A percentile compares a stretch with the other conserved stretches of the same genome.
Conservation (phyloP, 2,797 vertebrate species). For the Pelochelys cantorii region DNA sequence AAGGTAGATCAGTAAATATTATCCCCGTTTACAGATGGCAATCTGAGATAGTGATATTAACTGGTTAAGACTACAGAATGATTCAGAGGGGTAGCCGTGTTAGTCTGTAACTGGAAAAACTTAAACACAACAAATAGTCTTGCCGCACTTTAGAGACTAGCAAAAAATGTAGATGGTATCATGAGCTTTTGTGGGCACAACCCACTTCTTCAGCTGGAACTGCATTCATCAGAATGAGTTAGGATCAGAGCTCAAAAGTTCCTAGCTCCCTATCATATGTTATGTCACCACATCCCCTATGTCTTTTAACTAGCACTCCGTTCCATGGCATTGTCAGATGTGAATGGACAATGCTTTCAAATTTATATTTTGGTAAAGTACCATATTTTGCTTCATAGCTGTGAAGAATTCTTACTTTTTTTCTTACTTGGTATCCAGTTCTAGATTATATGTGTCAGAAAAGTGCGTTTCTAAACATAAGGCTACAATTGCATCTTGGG, state of each 20-base stretch:
- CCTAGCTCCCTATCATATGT: neutral
- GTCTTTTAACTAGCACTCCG: neutral
- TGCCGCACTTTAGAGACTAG: too few species aligned
- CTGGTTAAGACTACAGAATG: neutral
- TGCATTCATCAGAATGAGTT: too few species aligned
- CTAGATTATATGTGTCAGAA: neutral
- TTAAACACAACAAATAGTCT: too few species aligned
- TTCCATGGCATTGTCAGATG: too few species aligned
- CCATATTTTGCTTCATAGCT: neutral
- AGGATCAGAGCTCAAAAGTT: neutral
- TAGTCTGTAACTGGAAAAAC: too few species aligned
- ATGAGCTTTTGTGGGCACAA: too few species aligned
- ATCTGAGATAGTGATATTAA: neutral
- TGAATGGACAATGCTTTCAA: neutral
- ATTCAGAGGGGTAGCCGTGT: too few species aligned
- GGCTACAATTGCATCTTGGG: neutral
- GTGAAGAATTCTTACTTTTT: neutral
- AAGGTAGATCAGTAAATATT: neutral
- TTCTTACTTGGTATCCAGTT: neutral
- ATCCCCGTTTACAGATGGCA: neutral
- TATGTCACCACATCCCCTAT: rapidly evolving
- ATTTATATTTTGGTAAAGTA: neutral
- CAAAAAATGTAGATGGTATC: too few species aligned
- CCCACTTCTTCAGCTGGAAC: too few species aligned
- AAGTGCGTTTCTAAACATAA: rapidly evolving